Conservation (phyloP, 2,113 vertebrate species). For the Megatriorchis doriae region DNA sequence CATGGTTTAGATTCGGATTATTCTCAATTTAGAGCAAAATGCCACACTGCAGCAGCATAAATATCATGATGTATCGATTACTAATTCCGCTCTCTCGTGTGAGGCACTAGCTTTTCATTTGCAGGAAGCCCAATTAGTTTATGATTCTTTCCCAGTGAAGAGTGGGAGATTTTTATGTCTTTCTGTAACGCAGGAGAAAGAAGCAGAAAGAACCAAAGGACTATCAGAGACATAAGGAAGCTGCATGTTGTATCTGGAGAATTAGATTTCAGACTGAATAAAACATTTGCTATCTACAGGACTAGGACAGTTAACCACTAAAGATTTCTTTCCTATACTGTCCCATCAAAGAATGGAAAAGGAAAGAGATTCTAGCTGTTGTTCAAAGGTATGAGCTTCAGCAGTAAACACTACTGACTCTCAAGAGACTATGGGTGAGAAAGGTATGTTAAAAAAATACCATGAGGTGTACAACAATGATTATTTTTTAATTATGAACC, state of each 20-base stretch:
- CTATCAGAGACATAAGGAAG: background rate
- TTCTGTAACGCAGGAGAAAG: background rate
- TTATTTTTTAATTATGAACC: background rate
- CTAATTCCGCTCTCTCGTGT: background rate
- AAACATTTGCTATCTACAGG: background rate
- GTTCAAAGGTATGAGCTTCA: background rate
- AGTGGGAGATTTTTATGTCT: background rate
- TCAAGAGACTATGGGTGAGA: background rate
- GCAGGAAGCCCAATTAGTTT: background rate
- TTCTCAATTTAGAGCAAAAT: background rate
- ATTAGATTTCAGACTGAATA: background rate
- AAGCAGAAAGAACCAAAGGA: background rate
- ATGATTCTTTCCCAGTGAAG: background rate
- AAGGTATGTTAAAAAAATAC: background rate
- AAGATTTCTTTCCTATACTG: background rate
- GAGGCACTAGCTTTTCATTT: background rate
- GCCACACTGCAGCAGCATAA: background rate
- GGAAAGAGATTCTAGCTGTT: background rate
- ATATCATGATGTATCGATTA: background rate
- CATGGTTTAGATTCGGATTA: background rate
- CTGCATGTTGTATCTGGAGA: background rate
- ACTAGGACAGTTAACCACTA: background rate
- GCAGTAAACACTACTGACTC: background rate
- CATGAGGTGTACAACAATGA: background rate
- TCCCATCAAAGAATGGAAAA: background rate